These are phyloP conservation scores for Alces alces DNA, from an alignment of 2,113 vertebrate genomes.

Conservation along the genomic window DNA sequence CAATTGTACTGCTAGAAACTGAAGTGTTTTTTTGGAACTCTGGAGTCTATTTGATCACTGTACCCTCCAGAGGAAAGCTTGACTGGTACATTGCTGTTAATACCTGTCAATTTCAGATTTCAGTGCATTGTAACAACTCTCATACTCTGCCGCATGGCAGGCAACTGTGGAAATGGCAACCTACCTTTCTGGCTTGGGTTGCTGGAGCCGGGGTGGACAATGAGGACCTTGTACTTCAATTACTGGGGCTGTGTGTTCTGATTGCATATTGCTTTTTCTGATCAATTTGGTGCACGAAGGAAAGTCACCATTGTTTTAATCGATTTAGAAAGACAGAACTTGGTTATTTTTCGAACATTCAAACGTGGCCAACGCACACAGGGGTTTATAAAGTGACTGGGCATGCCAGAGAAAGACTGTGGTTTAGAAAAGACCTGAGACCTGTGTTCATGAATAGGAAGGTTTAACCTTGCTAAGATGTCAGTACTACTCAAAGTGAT, in stretches of 20 bases:
- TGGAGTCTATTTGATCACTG: not conserved
- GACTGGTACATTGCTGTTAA: not conserved
- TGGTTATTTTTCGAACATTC: not conserved
- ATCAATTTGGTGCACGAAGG: not conserved
- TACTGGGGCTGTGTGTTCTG: not conserved
- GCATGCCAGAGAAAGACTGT: not conserved
- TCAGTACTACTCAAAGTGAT: not conserved
- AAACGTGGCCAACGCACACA: not conserved
- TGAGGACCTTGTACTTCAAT: not conserved
- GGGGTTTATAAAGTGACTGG: not conserved
- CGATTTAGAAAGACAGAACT: not conserved
- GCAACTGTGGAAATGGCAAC: not conserved
- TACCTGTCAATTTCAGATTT: not conserved
- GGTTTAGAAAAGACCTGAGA: not conserved
- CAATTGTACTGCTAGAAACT: not conserved
- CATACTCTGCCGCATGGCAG: not conserved
- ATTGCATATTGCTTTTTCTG: not conserved
- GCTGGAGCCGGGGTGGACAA: not conserved
- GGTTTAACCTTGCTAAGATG: not conserved
- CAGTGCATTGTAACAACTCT: not conserved
- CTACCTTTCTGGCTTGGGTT: not conserved
- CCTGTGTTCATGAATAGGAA: not conserved
- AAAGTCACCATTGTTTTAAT: not conserved
- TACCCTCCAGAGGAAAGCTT: not conserved
- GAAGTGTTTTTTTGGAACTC: not conserved